Percentiles rank a stretch among this genome's conserved stretches.
Evolutionary conservation across 2,888 invertebrate genomes (phyloP).

Genomic region (Escarpia spicata): DNA sequence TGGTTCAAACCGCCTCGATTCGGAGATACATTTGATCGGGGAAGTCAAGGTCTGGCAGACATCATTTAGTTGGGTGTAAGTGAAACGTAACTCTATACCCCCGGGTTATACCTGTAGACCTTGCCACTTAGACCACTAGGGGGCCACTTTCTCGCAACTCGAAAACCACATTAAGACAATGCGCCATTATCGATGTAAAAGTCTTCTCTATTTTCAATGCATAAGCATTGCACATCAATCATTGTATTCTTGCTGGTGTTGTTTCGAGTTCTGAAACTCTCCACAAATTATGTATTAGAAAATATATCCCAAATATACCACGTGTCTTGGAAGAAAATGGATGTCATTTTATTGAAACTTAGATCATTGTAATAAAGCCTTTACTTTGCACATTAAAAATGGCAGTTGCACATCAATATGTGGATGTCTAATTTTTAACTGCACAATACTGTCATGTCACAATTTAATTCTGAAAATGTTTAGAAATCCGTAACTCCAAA

Average conservation of each 20-base stretch:
- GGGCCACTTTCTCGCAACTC: neutral
- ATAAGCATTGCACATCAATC: neutral
- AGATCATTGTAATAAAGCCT: neutral
- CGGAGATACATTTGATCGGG: neutral
- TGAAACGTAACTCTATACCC: constrained; percentile 6
- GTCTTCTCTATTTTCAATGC: neutral
- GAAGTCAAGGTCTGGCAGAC: neutral
- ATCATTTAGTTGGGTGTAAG: neutral
- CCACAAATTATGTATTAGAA: neutral
- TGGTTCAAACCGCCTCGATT: neutral
- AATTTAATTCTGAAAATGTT: too few species aligned
- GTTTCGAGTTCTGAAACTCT: neutral
- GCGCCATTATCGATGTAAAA: neutral
- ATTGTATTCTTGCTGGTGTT: neutral
- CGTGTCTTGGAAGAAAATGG: neutral
- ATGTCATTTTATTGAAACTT: neutral
- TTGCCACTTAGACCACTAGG: neutral
- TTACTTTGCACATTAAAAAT: too few species aligned
- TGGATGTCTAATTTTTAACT: too few species aligned
- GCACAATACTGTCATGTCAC: too few species aligned
- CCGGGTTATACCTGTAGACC: neutral
- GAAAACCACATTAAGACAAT: too few species aligned
- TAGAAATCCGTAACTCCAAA: neutral
- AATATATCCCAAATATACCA: neutral
- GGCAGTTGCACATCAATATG: too few species aligned